Evolutionary conservation across 2,888 invertebrate genomes (phyloP).

Genomic region (Lacanobia oleracea): DNA sequence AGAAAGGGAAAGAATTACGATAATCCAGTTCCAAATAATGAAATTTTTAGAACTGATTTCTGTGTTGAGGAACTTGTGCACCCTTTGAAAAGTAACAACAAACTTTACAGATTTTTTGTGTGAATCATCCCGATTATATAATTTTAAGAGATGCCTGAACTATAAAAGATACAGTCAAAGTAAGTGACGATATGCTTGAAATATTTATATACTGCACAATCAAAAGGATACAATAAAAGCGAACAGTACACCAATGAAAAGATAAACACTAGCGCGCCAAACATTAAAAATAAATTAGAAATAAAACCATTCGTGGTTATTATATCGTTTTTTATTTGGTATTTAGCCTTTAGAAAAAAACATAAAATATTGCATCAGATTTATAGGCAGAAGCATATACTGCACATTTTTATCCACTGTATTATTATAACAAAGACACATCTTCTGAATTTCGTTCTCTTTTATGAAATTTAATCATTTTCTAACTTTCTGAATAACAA

Average conservation of each 20-base stretch:
- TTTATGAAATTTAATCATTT: no score
- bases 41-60: neutral
- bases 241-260: no score
- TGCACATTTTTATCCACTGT: no score
- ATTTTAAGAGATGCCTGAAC: slow-evolving; percentile 1
- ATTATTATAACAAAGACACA: no score
- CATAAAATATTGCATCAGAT: slow-evolving; percentile 18
- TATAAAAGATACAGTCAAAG: neutral
- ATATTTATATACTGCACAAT: no score
- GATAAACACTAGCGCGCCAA: no score
- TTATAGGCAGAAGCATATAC: neutral
- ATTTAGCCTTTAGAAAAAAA: slow-evolving; percentile 3
- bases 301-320: slow-evolving; percentile 1
- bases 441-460: no score
- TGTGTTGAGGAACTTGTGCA: no score
- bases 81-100: slow-evolving; percentile 18
- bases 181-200: neutral
- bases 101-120: neutral
- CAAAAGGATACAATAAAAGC: no score
- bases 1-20: neutral
- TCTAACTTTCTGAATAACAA: no score
- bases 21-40: slow-evolving; percentile 24
- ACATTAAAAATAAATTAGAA: slow-evolving; percentile 3
- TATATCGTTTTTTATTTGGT: neutral
- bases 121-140: neutral